Evolutionary conservation across 2,888 invertebrate genomes (phyloP).

Genomic region (Volucella bombylans): DNA sequence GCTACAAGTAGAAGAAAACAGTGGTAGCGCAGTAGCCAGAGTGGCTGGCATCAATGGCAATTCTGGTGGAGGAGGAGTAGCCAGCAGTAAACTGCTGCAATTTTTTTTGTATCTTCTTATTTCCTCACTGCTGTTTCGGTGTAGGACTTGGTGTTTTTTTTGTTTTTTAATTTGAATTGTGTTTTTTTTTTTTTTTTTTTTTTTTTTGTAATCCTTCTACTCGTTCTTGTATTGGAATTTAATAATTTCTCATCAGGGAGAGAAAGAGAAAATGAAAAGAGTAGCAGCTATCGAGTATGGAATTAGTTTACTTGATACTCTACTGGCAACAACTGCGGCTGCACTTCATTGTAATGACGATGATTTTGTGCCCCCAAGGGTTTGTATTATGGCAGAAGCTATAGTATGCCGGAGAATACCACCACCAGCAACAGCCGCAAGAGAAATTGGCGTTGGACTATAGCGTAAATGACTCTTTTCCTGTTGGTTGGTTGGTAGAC

Average conservation of each 20-base stretch:
- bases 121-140: conserved; percentile 36
- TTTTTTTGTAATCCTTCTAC: conserved; percentile 69
- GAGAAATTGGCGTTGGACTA: conserved; percentile 6
- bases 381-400: conserved; percentile 40
- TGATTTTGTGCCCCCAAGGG: conserved; percentile 63
- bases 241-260: conserved; percentile 68
- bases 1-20: conserved; percentile 13
- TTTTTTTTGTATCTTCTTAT: conserved; percentile 36
- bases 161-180: too few relatives aligned
- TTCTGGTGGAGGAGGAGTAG: conserved; percentile 62
- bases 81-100: conserved; percentile 35
- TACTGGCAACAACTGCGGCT: conserved; percentile 69
- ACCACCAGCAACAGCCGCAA: conserved; percentile 42
- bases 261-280: not conserved
- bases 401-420: conserved; percentile 18
- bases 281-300: conserved; percentile 38
- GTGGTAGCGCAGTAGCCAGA: conserved; percentile 27
- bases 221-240: conserved; percentile 73
- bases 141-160: too few relatives aligned
- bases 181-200: conserved; percentile 1
- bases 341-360: conserved; percentile 74
- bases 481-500: conserved; percentile 40
- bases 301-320: conserved; percentile 59
- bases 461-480: conserved; percentile 59
- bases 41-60: conserved; percentile 50